Conservation (phyloP, 2,113 vertebrate species). For the Eurypyga helias region DNA sequence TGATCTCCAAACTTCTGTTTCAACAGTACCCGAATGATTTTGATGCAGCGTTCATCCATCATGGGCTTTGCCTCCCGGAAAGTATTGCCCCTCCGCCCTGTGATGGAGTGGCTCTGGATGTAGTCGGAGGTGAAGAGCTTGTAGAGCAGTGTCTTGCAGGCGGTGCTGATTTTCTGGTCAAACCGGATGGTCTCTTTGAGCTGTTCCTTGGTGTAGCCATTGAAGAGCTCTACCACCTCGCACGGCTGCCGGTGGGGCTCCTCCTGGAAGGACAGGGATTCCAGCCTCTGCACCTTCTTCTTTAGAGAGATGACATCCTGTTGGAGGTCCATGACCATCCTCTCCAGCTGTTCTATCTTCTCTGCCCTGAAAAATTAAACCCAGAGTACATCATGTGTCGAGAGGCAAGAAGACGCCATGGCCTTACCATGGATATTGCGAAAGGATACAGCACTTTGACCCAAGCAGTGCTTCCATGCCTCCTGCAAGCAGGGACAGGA, state of each 20-base stretch:
- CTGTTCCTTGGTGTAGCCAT: slow-evolving; percentile 64
- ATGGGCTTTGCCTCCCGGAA: slow-evolving; percentile 65
- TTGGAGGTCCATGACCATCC: slow-evolving; percentile 40
- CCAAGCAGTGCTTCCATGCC: neutral
- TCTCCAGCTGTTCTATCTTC: slow-evolving; percentile 65
- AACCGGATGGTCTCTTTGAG: slow-evolving; percentile 65
- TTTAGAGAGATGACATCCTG: slow-evolving; percentile 38
- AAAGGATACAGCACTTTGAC: neutral
- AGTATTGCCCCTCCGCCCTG: slow-evolving; percentile 51
- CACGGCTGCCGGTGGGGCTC: neutral
- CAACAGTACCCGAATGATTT: slow-evolving; percentile 62
- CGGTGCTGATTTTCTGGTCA: slow-evolving; percentile 72
- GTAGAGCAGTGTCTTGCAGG: slow-evolving; percentile 67
- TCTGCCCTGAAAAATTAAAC: neutral
- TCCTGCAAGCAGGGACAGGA: neutral
- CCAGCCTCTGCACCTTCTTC: slow-evolving; percentile 63
- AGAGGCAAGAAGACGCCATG: neutral
- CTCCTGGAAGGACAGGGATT: slow-evolving; percentile 52
- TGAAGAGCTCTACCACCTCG: slow-evolving; percentile 55
- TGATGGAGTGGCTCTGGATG: slow-evolving; percentile 73
- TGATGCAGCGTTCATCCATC: slow-evolving; percentile 73
- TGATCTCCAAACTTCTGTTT: slow-evolving; percentile 71
- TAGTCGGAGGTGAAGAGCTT: slow-evolving; percentile 65
- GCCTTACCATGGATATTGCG: neutral
- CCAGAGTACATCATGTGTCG: neutral